Evolutionary conservation across 2,113 vertebrate species (phyloP), one percentile per base, ranked within the genome.

Genomic region (Pseudorectes ferrugineus): DNA sequence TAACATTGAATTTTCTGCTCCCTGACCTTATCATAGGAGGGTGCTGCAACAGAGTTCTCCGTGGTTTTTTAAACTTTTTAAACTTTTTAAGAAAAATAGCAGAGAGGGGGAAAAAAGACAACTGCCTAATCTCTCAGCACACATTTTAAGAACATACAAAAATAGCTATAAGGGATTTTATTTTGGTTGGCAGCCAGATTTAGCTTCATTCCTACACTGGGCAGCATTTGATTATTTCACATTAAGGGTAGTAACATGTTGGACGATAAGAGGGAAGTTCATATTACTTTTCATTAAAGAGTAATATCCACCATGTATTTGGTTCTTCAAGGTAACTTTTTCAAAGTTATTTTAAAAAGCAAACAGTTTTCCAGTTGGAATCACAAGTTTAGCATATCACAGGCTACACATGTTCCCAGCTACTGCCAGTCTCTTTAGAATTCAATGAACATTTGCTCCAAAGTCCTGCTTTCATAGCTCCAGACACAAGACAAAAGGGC

Each of bases 81-180:
- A 66, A 88, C 12, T 49, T 79, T 85, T 76, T 5, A 73, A 84
- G 73, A 66, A 92, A 83, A 80, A 89, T 20, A 86, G 61, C 36
- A 74, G 45, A 55, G 35, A 15, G 9, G 24, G 16, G 11, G 4
- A 1, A 11, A 73, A 85, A 92, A 93, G 73, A 85, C 61, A 91
- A 91, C 38, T 82, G 73, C 48, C 54, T 95, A 95, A 96, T 95
- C 89, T 91, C 73, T 65, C 55, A 77, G 57, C n/a, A 87, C 93
- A 93, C 89, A 82, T 91, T 95, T 94, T 61, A 95, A 93, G 77
- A 93, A 78, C 49, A 86, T n/a, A 91, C 40, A 51, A 92, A 95
- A 93, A 62, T 65, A 96, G 91, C 94, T 87, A 25, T 70, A 67
- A 91, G 76, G 92, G 73, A 91, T 95, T 93, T 96, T 92, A 88